These are phyloP conservation scores for Meganola albula DNA, from an alignment of 2,888 invertebrate species.

Conservation along the genomic window DNA sequence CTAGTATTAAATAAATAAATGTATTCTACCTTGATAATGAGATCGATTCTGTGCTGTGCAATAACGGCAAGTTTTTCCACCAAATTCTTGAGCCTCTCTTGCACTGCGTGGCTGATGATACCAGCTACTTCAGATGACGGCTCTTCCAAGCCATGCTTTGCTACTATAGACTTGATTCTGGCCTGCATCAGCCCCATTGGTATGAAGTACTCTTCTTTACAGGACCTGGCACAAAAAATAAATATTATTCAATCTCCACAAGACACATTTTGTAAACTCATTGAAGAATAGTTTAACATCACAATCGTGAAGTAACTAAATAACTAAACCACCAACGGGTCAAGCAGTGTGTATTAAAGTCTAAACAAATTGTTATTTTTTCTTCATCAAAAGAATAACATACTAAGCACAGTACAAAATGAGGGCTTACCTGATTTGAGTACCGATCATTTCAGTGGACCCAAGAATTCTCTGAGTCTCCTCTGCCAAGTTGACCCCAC, in stretches of 20 bases:
- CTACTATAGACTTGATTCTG: conserved; percentile 85
- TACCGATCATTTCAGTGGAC: conserved; percentile 92
- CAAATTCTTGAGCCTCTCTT: conserved; percentile 93
- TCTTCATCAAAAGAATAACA: no score
- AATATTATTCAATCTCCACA: not conserved
- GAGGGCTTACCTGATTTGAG: conserved; percentile 85
- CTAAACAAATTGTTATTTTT: not conserved
- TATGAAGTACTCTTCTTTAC: conserved; percentile 94
- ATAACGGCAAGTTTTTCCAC: conserved; percentile 94
- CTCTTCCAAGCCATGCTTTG: conserved; percentile 89
- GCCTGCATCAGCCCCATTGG: conserved; percentile 86
- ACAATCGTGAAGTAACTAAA: not conserved
- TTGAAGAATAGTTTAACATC: not conserved
- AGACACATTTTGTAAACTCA: no score
- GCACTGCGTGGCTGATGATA: conserved; percentile 94
- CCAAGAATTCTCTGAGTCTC: conserved; percentile 96
- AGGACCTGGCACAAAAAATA: conserved; percentile 73
- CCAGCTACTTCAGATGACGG: conserved; percentile 91
- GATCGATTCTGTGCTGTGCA: conserved; percentile 96
- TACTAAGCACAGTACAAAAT: no score
- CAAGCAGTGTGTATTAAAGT: not conserved
- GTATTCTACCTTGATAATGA: conserved; percentile 89
- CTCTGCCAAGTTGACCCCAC: conserved; percentile 97
- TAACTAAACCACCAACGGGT: no score
- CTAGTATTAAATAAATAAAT: no score